A percentile compares a stretch with the other conserved stretches of the same genome.
These are phyloP conservation scores for Invenusta paracnida DNA, from an alignment of 2,888 invertebrate genomes.

Conservation along the genomic window DNA sequence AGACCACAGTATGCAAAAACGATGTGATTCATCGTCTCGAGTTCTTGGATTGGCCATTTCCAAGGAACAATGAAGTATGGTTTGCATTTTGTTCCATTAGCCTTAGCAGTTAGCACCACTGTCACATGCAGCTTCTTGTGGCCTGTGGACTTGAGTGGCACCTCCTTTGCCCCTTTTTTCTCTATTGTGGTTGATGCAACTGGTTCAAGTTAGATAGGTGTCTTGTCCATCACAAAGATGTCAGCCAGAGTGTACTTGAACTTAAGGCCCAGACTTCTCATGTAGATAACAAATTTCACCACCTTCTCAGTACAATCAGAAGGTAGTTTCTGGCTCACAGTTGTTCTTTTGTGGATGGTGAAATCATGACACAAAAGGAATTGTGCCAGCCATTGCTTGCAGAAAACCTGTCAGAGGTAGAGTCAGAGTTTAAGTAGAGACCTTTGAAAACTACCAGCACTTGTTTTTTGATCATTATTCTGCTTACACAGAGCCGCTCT, in stretches of 20 bases:
- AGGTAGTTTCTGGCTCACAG: slow-evolving; percentile 32
- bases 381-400: slow-evolving; percentile 40
- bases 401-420: slow-evolving; percentile 1
- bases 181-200: slow-evolving; percentile 42
- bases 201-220: slow-evolving; percentile 41
- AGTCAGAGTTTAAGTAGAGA: not conserved
- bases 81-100: slow-evolving; percentile 45
- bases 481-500: not conserved
- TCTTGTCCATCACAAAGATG: slow-evolving; percentile 42
- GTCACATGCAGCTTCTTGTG: slow-evolving; percentile 48
- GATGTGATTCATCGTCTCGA: slow-evolving; percentile 32
- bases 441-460: not conserved
- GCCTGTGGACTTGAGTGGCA: slow-evolving; percentile 47
- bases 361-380: slow-evolving; percentile 34
- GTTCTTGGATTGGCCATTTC: slow-evolving; percentile 42
- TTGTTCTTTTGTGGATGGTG: slow-evolving; percentile 33
- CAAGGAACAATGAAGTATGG: slow-evolving; percentile 46
- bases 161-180: slow-evolving; percentile 46
- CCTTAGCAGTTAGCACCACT: slow-evolving; percentile 47
- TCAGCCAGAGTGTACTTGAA: not conserved
- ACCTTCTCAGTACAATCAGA: slow-evolving; percentile 6
- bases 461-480: not conserved
- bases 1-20: slow-evolving; percentile 31
- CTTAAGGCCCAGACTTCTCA: not conserved
- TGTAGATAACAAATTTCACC: not conserved